These are phyloP conservation scores for Brachionus koreanus DNA, from an alignment of 1,140 invertebrate species.

Conservation along the genomic window DNA sequence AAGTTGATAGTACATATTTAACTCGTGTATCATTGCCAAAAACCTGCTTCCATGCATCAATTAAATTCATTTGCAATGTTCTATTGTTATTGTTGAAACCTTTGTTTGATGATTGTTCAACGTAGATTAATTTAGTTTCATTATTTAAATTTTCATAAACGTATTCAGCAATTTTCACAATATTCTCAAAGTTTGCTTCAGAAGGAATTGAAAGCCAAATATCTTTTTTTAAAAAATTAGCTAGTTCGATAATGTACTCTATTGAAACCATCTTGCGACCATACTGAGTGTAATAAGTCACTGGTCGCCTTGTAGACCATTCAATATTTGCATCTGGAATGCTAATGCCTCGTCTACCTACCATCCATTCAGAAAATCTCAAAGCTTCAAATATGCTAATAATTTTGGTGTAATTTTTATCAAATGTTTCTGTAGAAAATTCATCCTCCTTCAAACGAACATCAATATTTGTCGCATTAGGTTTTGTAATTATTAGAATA, in stretches of 20 bases:
- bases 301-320: slow-evolving; percentile 46
- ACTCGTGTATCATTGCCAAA: slow-evolving; percentile 9
- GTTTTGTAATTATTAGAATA: slow-evolving; percentile 6
- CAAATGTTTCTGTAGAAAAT: neutral
- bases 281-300: slow-evolving; percentile 47
- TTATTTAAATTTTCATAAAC: slow-evolving; percentile 46
- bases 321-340: slow-evolving; percentile 42
- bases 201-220: slow-evolving; percentile 50
- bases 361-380: slow-evolving; percentile 1
- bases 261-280: slow-evolving; percentile 47
- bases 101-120: slow-evolving; percentile 21
- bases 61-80: slow-evolving; percentile 13
- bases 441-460: neutral
- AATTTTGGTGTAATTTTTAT: neutral
- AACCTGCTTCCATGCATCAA: neutral
- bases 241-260: slow-evolving; percentile 48
- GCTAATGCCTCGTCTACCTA: neutral
- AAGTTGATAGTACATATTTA: slow-evolving; percentile 27
- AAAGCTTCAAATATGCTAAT: neutral
- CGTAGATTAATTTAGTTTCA: slow-evolving; percentile 47
- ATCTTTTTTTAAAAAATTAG: slow-evolving; percentile 47
- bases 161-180: slow-evolving; percentile 47
- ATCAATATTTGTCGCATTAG: slow-evolving; percentile 11
- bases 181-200: slow-evolving; percentile 48
- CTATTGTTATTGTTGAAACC: neutral